Evolutionary conservation across 2,113 vertebrate species (phyloP).

Genomic region (Pterophyllum scalare): DNA sequence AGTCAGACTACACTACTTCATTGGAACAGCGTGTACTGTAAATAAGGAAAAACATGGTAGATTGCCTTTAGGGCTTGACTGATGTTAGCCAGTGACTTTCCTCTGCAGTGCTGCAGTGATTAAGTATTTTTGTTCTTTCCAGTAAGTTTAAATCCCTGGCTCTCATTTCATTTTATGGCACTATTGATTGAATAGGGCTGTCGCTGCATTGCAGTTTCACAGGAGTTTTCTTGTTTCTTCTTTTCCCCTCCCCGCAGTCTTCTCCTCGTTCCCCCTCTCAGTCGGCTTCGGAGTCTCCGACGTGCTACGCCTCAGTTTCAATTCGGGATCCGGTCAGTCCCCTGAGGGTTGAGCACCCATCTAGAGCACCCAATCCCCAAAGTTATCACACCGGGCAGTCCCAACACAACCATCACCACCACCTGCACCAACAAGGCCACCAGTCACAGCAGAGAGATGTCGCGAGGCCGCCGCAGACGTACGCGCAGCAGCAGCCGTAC

Average conservation of each 20-base stretch:
- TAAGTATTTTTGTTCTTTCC: not conserved
- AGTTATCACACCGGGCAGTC: constrained; percentile 53
- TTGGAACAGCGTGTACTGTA: not conserved
- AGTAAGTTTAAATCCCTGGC: not conserved
- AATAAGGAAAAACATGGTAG: not conserved
- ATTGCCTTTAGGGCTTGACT: not conserved
- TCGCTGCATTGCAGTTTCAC: not conserved
- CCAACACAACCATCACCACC: constrained; percentile 62
- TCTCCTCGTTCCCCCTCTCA: constrained; percentile 49
- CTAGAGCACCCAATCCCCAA: constrained; percentile 80
- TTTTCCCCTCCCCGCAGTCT: not conserved
- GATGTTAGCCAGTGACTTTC: not conserved
- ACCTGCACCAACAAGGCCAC: constrained; percentile 32
- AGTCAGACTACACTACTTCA: not conserved
- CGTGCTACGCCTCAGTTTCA: constrained; percentile 75
- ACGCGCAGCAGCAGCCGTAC: constrained; percentile 22
- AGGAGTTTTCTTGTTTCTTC: not conserved
- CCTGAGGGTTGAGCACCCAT: constrained; percentile 84
- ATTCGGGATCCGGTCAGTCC: constrained; percentile 86
- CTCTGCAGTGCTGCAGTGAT: not conserved
- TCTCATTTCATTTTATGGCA: not conserved
- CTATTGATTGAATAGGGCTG: not conserved
- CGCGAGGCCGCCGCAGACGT: constrained; percentile 1
- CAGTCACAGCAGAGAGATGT: constrained; percentile 56
- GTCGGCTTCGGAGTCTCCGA: constrained; percentile 50